A percentile compares a stretch with the other conserved stretches of the same genome.
These are phyloP conservation scores for Nothoprocta perdicaria DNA, from an alignment of 2,113 vertebrate genomes.

Conservation along the genomic window DNA sequence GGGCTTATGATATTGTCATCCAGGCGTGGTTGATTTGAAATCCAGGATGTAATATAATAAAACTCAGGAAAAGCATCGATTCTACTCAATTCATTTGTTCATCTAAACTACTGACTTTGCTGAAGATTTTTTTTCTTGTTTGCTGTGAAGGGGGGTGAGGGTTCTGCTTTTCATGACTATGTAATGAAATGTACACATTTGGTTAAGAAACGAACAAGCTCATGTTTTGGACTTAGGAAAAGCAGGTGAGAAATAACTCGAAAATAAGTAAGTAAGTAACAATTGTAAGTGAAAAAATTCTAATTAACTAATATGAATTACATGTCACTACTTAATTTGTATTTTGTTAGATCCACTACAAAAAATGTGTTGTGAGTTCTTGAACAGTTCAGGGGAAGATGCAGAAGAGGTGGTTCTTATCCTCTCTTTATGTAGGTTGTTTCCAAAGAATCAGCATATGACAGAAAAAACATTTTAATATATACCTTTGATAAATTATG, in stretches of 20 bases:
- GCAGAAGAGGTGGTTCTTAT: neutral
- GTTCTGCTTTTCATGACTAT: neutral
- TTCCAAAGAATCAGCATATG: neutral
- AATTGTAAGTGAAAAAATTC: neutral
- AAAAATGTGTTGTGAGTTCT: neutral
- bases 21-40: neutral
- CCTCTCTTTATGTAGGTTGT: rapidly evolving
- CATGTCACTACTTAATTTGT: neutral
- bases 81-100: neutral
- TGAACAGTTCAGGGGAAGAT: neutral
- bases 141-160: neutral
- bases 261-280: neutral
- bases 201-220: neutral
- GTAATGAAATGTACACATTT: neutral
- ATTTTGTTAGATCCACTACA: neutral
- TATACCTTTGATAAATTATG: neutral
- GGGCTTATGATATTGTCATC: rapidly evolving
- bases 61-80: neutral
- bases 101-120: neutral
- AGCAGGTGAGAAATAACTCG: neutral
- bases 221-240: neutral
- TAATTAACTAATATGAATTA: neutral
- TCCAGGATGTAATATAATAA: neutral
- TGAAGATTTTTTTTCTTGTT: neutral
- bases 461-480: neutral